Percentiles rank a stretch among this genome's conserved stretches.
These are phyloP conservation scores for Hybos culiciformis DNA, from an alignment of 2,888 invertebrate genomes.

Conservation along the genomic window DNA sequence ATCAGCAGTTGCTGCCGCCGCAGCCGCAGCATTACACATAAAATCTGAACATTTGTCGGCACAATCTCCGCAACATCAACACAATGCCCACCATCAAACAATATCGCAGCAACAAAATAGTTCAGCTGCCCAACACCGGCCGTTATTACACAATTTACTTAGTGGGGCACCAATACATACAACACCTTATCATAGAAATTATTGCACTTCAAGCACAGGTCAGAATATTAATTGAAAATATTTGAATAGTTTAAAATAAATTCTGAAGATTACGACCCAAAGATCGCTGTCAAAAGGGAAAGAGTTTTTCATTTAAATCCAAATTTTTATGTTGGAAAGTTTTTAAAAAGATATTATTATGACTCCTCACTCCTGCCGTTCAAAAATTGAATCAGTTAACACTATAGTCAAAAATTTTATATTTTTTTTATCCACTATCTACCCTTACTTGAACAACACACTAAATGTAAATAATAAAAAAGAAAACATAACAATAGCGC, in stretches of 20 bases:
- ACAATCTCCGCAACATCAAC: constrained; percentile 25
- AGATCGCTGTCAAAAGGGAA: background rate
- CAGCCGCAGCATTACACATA: constrained; percentile 28
- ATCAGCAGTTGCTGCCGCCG: constrained; percentile 16
- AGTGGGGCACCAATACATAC: constrained; percentile 35
- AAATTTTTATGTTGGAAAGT: too few species aligned
- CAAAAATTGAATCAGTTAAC: too few species aligned
- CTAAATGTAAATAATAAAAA: too few species aligned
- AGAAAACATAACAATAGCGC: too few species aligned
- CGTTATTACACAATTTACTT: constrained; percentile 33
- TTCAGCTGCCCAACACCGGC: constrained; percentile 29
- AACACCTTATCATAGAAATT: constrained; percentile 35
- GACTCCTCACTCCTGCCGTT: too few species aligned
- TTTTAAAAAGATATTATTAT: too few species aligned
- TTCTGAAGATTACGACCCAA: background rate
- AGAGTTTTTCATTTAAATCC: background rate
- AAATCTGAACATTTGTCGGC: constrained; percentile 29
- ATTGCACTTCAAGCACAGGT: constrained; percentile 37
- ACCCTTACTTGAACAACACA: too few species aligned
- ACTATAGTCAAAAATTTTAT: too few species aligned
- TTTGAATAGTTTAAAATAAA: background rate
- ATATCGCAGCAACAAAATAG: constrained; percentile 25
- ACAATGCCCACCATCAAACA: constrained; percentile 23
- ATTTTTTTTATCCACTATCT: too few species aligned
- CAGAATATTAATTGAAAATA: constrained; percentile 17